Evolutionary conservation across 2,113 vertebrate genomes (phyloP).

Genomic region (Theristicus caerulescens): DNA sequence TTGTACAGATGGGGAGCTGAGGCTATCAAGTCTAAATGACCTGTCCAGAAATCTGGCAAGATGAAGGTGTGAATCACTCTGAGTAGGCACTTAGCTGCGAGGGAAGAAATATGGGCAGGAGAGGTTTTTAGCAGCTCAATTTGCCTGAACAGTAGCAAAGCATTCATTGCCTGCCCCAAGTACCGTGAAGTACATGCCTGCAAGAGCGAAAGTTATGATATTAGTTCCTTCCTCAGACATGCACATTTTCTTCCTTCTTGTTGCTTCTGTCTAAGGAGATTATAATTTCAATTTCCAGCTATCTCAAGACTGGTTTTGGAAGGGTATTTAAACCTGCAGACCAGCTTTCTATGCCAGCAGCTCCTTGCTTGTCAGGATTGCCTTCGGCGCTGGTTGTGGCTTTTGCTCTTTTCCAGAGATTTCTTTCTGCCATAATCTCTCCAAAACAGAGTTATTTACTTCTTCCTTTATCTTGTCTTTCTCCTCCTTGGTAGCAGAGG

Average conservation of each 20-base stretch:
- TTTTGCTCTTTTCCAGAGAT: neutral
- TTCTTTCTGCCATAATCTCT: neutral
- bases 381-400: fast-evolving
- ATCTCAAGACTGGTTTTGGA: neutral
- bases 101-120: neutral
- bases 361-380: neutral
- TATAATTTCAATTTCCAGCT: conserved; percentile 1
- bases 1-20: neutral
- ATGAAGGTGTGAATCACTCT: neutral
- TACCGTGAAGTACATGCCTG: neutral
- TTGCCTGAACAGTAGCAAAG: neutral
- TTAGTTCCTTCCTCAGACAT: neutral
- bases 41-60: neutral
- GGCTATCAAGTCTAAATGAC: neutral
- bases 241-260: neutral
- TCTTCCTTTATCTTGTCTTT: neutral
- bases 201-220: neutral
- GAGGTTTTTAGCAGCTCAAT: neutral
- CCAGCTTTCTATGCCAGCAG: neutral
- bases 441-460: neutral
- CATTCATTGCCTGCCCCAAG: neutral
- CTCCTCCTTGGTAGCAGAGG: neutral
- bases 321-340: neutral
- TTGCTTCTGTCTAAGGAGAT: neutral
- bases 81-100: neutral